Base-by-base conservation (phyloP, 2,888 invertebrate species). In the Diplazon laetatorius region DNA sequence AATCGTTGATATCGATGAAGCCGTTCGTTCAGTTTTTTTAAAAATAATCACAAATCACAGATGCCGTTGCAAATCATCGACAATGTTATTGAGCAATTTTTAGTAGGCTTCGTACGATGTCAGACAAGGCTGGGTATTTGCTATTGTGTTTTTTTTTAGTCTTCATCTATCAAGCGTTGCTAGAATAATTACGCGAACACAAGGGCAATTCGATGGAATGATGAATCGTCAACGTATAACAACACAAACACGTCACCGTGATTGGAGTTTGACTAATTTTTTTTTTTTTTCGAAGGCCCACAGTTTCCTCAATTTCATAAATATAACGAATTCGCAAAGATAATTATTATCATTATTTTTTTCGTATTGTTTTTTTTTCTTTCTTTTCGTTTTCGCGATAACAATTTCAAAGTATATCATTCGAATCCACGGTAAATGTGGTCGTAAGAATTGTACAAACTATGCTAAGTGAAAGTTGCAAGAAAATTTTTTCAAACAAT, bases 291-390 rank as follows among this genome's bases (percentile, higher is more conserved):
- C n/a, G n/a, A 48, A 22, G 48, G n/a, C 10, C 50, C 50, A 48
- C 42, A 50, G 35, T 62, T 60, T 59, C 4, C n/a, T 10, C n/a
- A 62, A 57, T 20, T 22, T 57, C n/a, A 77, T 50, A 50, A 77
- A 73, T 73, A 68, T 35, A 73, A 77, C 68, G 72, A 63, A 62
- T 68, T 68, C 68, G 68, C 63, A 66, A 63, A 25, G 14, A 55
- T 30, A 20, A 55, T 37, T 25, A 44, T 5, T 5, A 30, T 5
- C 2, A 30, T 62, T 60, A 44, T 50, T 44, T 44, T 65, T 25
- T 30, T 30, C 30, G 30, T 30, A 5, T 30, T 6, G 2, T 30
- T 30, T 30, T 2, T 5, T 30, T 5, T 30, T 5, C 6, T 5
- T 30, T 5, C 6, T 5, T 68, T 30, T 35, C 18, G 44, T 22